These are phyloP conservation scores for Catocala fraxini DNA, from an alignment of 2,888 invertebrate genomes.

Conservation along the genomic window DNA sequence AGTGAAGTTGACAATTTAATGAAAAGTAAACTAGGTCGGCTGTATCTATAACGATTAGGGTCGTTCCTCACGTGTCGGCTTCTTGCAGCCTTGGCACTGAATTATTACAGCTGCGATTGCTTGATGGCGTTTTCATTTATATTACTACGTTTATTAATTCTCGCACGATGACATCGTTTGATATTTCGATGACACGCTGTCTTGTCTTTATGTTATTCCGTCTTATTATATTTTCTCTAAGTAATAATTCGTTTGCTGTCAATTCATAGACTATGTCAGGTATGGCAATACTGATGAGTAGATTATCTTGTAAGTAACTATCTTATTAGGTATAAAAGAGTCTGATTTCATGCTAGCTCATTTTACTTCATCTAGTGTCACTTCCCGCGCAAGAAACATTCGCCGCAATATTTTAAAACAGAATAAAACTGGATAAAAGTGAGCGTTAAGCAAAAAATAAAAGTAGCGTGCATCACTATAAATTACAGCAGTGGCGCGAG, in stretches of 20 bases:
- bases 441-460: conserved; percentile 20
- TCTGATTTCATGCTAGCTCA: too few species aligned
- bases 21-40: conserved; percentile 49
- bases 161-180: neutral
- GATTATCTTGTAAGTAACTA: too few species aligned
- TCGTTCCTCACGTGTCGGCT: conserved; percentile 34
- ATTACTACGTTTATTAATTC: conserved; percentile 3
- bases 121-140: conserved; percentile 20
- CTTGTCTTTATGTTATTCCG: too few species aligned
- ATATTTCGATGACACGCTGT: neutral
- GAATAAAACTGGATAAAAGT: conserved; percentile 1
- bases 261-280: too few species aligned
- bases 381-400: neutral
- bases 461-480: conserved; percentile 19
- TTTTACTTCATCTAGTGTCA: too few species aligned
- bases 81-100: conserved; percentile 32
- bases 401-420: neutral
- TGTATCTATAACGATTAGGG: conserved; percentile 40
- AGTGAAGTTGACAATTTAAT: conserved; percentile 44
- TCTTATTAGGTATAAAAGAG: too few species aligned
- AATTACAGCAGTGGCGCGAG: conserved; percentile 20
- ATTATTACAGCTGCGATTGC: conserved; percentile 35
- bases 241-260: too few species aligned
- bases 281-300: too few species aligned
- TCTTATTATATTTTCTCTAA: too few species aligned